Base-by-base conservation (phyloP, 2,888 invertebrate species). In the Aleiodes leptofemur region DNA sequence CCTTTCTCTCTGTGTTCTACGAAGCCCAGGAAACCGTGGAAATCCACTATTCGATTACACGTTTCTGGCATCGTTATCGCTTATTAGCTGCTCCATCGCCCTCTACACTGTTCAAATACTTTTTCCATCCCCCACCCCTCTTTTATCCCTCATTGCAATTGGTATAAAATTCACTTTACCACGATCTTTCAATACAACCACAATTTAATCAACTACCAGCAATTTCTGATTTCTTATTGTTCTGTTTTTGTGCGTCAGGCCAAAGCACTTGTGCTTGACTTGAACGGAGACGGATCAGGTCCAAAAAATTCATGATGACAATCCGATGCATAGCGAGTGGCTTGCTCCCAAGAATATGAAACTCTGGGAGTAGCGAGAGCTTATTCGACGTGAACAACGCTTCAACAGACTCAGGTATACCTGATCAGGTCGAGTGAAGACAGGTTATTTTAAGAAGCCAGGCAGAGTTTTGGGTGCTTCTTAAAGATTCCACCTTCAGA, bases 31-130 rank as follows among this genome's bases (percentile, higher is more conserved):
- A 50, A 59, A 31, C 48, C 50, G 51, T 57, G 80, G 83, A 86
- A 86, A 84, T 84, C 86, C 83, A 73, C 81, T 81, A 86, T 82
- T 86, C 82, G 82, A 86, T 86, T 86, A 86, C 83, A 82, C 83
- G 81, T 85, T 83, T 84, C 82, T 80, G 70, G 81, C 83, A 81
- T 86, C 86, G 86, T 86, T 85, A 86, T 83, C 85, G 84, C 74
- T 86, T 85, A 85, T 86, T 86, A 86, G 83, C 78, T 82, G 86
- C 85, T 82, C 81, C 84, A 84, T 84, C 84, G 83, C 84, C 79
- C 72, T 71, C 73, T 48, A 14, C 53, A 53, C 43, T 23, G 38
- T 51, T 31, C 57, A 59, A 31, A 31, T 59, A 59, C 57, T n/a
- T 7, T 38, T 6, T n/a, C 9, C 38, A 61, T 14, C 38, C 23